A percentile compares a stretch with the other conserved stretches of the same genome.
These are phyloP conservation scores for Okapia johnstoni DNA, from an alignment of 2,113 vertebrate genomes.

Conservation along the genomic window DNA sequence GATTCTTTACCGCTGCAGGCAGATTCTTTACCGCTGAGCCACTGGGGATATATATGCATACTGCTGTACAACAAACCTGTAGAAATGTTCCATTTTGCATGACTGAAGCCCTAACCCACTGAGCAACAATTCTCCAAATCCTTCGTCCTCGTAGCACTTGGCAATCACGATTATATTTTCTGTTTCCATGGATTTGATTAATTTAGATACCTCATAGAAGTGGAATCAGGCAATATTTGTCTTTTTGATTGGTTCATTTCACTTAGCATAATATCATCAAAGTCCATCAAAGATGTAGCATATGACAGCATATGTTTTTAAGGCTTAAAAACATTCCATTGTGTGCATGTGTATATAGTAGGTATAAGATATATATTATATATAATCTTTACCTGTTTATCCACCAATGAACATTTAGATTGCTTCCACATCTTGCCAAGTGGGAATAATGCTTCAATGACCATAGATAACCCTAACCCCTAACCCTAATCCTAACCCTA, in stretches of 20 bases:
- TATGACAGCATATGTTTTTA: neutral
- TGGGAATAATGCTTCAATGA: neutral
- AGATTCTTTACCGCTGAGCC: too few relatives aligned
- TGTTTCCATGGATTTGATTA: neutral
- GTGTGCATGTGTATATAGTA: neutral
- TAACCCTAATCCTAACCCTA: too few relatives aligned
- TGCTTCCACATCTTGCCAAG: neutral
- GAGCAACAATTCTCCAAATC: neutral
- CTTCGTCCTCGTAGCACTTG: neutral
- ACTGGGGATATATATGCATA: too few relatives aligned
- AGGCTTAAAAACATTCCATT: neutral
- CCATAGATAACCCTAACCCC: too few relatives aligned
- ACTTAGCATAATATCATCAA: neutral
- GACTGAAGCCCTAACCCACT: neutral
- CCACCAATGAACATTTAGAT: neutral
- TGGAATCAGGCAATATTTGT: neutral
- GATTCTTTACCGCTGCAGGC: too few relatives aligned
- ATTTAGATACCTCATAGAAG: neutral
- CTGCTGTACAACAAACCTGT: neutral
- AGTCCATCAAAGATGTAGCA: neutral
- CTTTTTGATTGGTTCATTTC: neutral
- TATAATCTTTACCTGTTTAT: neutral
- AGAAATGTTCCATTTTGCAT: neutral
- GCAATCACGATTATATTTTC: neutral
- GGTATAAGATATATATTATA: neutral